Conservation (phyloP, 1,140 invertebrate species). For the Aphaenogaster rudis region DNA sequence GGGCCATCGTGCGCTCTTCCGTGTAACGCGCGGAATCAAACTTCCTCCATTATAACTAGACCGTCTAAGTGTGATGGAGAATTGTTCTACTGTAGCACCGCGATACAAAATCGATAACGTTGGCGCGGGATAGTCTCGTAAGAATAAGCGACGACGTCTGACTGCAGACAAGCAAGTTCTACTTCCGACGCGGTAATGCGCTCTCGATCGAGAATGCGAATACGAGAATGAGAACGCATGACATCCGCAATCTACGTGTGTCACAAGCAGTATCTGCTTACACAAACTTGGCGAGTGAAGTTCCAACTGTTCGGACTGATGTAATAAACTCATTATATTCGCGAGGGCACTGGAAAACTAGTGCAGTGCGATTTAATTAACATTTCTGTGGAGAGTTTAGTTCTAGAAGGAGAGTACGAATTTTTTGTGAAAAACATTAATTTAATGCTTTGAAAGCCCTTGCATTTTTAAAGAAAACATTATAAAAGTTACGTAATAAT, state of each 20-base stretch:
- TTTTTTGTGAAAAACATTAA: background rate
- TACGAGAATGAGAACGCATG: background rate
- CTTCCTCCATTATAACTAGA: constrained; percentile 64
- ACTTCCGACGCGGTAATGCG: constrained; percentile 21
- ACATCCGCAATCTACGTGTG: constrained; percentile 21
- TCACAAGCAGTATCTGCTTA: constrained; percentile 28
- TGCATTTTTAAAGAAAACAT: constrained; percentile 22
- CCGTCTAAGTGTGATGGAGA: constrained; percentile 58
- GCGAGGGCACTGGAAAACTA: background rate
- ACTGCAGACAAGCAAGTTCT: constrained; percentile 46
- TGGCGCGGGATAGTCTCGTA: constrained; percentile 32
- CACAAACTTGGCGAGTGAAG: background rate
- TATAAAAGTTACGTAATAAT: constrained; percentile 2
- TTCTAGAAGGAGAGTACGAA: background rate
- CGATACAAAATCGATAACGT: constrained; percentile 47
- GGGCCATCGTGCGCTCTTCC: constrained; percentile 43
- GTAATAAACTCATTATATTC: constrained; percentile 27
- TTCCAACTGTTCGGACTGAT: background rate
- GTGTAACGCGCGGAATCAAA: constrained; percentile 56
- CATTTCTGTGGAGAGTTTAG: background rate
- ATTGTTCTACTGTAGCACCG: constrained; percentile 22
- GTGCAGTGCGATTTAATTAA: constrained; percentile 11
- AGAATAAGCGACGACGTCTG: constrained; percentile 57
- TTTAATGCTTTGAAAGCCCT: constrained; percentile 11
- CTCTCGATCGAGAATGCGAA: constrained; percentile 31